Evolutionary conservation across 2,797 vertebrate species (phyloP), one percentile per base, ranked within the genome.

Genomic region (Synanceia verrucosa): DNA sequence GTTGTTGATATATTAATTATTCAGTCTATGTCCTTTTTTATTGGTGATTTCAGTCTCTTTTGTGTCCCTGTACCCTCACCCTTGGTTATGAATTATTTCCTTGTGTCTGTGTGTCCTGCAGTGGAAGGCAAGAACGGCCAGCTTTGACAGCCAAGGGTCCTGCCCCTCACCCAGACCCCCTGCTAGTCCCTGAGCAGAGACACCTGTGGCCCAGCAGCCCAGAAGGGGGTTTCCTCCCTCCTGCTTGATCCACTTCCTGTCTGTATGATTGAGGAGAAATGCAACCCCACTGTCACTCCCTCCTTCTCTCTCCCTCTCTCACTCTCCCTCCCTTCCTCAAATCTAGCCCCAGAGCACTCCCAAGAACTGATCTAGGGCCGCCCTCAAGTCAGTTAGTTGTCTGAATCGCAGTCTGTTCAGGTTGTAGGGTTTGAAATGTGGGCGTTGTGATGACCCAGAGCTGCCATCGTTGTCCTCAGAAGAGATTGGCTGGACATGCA

Each of bases 91-190:
- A 87, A 83, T 86, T 58, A 46, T 11, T 44, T 63, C 64, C 48
- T 64, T 77, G 69, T 84, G 71, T 87, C 6, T 88, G 71, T 81
- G 59, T 81, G 44, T 81, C 66, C 78, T 81, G 62, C 95, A 99
- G 97, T 99, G 98, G 97, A 97, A 98, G 78, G 96, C 96, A 69
- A 96, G 96, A 79, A 95, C 97, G 8, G 96, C 97, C 46, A 99
- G 98, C 90, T 97, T 99, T 52, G 97, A 99, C 95, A 99, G 97
- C 86, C 96, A 99, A 89, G 95, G 97, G 36, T 98, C 97, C 31
- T 97, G 97, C 82, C 96, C 97, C 16, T 99, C 97, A 31, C 97
- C 97, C 11, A 95, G 96, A 83, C 96, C 96, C 63, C 96, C 97
- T 19, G 92, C 96, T 14, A 97, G 96, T 7, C 97, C 98, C 0